Base-by-base conservation (phyloP, 2,113 vertebrate genomes). In the Oophaga pumilio region DNA sequence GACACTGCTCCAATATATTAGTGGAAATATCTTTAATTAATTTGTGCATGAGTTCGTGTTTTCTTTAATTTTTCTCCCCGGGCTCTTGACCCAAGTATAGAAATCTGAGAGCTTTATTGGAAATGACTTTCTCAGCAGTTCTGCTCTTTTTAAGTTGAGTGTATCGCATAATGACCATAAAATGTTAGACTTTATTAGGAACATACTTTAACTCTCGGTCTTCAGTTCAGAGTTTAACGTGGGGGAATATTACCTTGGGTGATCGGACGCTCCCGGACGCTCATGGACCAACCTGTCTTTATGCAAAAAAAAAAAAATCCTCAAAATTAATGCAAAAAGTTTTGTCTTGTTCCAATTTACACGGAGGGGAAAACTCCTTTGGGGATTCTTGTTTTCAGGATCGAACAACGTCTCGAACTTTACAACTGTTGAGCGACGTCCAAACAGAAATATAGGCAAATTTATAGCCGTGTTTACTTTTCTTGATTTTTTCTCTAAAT, bases 21-120 rank as follows among this genome's bases (percentile, higher is more conserved):
- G 92, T 93, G 93, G 93, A 94, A 94, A 94, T 94, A 94, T 94
- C 92, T 94, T 93, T 94, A 94, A 94, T 94, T 94, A 94, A 94
- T 94, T 94, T 94, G 93, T 94, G 93, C 93, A 94, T 91, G 93
- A 93, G 92, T 94, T 94, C 92, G 84, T 94, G 92, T 94, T 93
- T 94, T 91, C 93, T 94, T 94, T 94, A 94, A 94, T 94, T 94
- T 93, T 93, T 94, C 91, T 94, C 93, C 92, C 92, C 92, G 90
- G 93, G 93, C 93, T 91, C 92, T 93, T 94, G 93, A 94, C 92
- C 93, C 92, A 90, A 93, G 93, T 93, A 93, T 93, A 92, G 93
- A 94, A 94, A 94, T 93, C 91, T 0, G 91, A 93, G 93, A 93
- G 92, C 90, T 92, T 91, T 92, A 93, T 94, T 93, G 92, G 92